Evolutionary conservation across 2,113 vertebrate genomes (phyloP), one percentile per base, ranked within the genome.

Genomic region (Antennarius striatus): DNA sequence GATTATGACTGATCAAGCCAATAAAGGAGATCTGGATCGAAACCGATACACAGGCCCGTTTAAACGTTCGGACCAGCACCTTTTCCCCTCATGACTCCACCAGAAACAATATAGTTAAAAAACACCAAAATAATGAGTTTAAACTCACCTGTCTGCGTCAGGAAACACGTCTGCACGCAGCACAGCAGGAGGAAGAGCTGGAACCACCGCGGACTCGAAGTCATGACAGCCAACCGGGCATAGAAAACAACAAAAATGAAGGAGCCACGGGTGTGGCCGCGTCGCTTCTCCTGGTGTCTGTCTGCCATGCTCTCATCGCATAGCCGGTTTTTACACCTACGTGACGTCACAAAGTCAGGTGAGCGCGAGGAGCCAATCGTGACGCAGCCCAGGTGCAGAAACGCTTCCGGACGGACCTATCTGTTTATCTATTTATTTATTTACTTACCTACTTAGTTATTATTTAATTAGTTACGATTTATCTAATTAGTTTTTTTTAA

Each of bases 301-400:
- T 7, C 63, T 3, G 15, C 2, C 17, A 5, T 56, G 2, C 39
- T 5, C 17, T 14, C 17, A 2, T 17, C 12, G 6, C 3, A 3
- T 0, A n/a, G 4, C 30, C 6, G 7, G 0, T 48, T 73, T 45
- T 6, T 6, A 51, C 51, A 77, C 77, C 72, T 66, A 2, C 5
- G 57, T 72, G 83, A 80, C 4, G 74, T 80, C 79, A 78, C 8
- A 0, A 0, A 0, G 79, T 72, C 79, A 81, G 15, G 49, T 77
- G 32, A 7, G 2, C 32, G 32, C 32, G 32, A 5, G 32, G 32
- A 36, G 32, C 32, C 32, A 36, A 36, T 36, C 32, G 32, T 36
- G 32, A 36, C 32, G 32, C 32, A 36, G 32, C 32, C 32, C 42
- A 11, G 42, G 10, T 11, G 11, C 8, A 11, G 7, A 1, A 43